Conservation (phyloP, 2,888 invertebrate genomes). For the Protonemura montana region DNA sequence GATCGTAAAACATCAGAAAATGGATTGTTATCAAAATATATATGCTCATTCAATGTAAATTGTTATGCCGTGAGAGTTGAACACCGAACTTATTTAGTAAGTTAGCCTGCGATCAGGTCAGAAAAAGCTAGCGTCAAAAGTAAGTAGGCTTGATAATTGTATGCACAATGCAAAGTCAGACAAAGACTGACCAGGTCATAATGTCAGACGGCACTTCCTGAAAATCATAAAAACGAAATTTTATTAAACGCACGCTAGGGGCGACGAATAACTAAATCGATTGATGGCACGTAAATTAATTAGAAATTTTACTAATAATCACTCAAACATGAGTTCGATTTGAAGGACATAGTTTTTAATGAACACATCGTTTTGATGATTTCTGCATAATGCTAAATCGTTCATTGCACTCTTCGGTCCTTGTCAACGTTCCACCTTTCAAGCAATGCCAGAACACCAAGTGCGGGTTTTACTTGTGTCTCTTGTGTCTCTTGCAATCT, state of each 20-base stretch:
- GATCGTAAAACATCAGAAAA: not conserved
- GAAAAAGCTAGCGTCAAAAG: too few species aligned
- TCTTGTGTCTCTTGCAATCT: too few species aligned
- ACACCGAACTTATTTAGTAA: not conserved
- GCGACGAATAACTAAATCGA: not conserved
- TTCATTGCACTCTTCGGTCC: too few species aligned
- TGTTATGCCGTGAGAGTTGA: not conserved
- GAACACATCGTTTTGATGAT: not conserved
- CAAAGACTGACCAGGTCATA: not conserved
- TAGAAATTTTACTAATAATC: not conserved
- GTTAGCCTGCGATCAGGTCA: too few species aligned
- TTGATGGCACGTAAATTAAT: not conserved
- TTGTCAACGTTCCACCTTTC: too few species aligned
- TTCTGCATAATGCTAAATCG: too few species aligned
- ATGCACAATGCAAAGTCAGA: too few species aligned
- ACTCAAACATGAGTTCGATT: not conserved
- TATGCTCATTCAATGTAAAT: not conserved
- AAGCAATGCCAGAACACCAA: too few species aligned
- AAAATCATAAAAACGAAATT: not conserved
- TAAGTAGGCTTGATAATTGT: too few species aligned
- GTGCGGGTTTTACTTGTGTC: too few species aligned
- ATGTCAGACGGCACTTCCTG: not conserved
- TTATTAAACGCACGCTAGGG: not conserved
- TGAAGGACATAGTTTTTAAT: not conserved
- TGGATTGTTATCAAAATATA: not conserved